Conservation (phyloP, 2,797 vertebrate species). For the Lacerta viridis region DNA sequence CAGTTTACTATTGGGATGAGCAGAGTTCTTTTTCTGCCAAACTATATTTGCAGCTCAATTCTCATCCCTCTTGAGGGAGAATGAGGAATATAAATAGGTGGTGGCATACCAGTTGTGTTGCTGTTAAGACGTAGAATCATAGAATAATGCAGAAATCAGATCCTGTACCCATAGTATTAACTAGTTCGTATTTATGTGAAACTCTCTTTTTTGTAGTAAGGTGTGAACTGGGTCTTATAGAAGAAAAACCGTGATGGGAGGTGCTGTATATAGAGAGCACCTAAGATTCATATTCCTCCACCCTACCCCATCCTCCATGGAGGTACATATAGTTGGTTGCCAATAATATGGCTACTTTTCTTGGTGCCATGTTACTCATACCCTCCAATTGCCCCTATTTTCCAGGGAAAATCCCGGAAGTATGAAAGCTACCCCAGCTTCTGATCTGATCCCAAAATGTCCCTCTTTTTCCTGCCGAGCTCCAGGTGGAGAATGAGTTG, state of each 20-base stretch:
- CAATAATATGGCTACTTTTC: background rate
- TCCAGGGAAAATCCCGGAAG: no score
- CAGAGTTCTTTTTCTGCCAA: background rate
- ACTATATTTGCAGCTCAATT: background rate
- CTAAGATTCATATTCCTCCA: background rate
- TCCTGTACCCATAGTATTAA: background rate
- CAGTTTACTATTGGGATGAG: constrained; percentile 28
- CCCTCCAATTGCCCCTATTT: no score
- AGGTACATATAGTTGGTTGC: background rate
- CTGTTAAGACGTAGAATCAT: background rate
- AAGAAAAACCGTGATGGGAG: background rate
- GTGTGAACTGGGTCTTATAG: background rate
- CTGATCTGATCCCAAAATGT: no score
- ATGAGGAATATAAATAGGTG: background rate
- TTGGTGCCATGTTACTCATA: background rate
- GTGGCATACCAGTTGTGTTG: no score
- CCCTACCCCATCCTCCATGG: background rate
- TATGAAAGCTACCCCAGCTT: no score
- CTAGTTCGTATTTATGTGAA: background rate
- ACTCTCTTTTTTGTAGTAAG: background rate
- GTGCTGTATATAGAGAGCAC: no score
- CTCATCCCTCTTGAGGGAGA: background rate
- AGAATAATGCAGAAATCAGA: background rate
- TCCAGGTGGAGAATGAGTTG: no score
- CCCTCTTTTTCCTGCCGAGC: no score